Percentiles rank a stretch among this genome's conserved stretches.
Evolutionary conservation across 2,888 invertebrate genomes (phyloP).

Genomic region (Rugalucina vietnamica): DNA sequence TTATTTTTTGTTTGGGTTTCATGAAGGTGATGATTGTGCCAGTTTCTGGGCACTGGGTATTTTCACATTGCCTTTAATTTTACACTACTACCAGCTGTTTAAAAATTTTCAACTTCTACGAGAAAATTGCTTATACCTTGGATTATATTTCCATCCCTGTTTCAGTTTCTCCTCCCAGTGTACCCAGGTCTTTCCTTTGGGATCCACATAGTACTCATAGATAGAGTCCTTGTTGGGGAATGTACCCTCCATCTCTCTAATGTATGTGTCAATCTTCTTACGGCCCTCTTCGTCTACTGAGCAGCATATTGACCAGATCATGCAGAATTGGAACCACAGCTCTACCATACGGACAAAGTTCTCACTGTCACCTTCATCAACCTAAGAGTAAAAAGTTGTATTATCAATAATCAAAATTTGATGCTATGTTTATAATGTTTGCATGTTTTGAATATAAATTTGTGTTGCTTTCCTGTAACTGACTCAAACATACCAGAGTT

Average conservation of each 20-base stretch:
- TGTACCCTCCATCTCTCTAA: constrained; percentile 84
- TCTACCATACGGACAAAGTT: constrained; percentile 82
- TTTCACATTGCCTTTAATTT: too few relatives aligned
- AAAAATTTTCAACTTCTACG: too few relatives aligned
- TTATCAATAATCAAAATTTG: too few relatives aligned
- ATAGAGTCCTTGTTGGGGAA: constrained; percentile 95
- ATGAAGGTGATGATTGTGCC: too few relatives aligned
- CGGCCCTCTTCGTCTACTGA: constrained; percentile 84
- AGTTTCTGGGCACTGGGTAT: too few relatives aligned
- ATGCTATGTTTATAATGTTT: too few relatives aligned
- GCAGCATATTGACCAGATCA: constrained; percentile 84
- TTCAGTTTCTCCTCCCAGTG: constrained; percentile 93
- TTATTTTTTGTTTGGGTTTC: too few relatives aligned
- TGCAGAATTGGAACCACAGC: constrained; percentile 84
- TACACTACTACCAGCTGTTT: too few relatives aligned
- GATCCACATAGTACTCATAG: constrained; percentile 95
- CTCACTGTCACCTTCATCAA: constrained; percentile 80
- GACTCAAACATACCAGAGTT: too few relatives aligned
- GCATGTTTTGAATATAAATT: too few relatives aligned
- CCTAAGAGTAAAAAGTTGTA: too few relatives aligned
- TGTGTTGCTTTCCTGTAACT: too few relatives aligned
- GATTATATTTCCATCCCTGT: constrained; percentile 90
- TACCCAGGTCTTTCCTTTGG: constrained; percentile 88
- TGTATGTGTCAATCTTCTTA: constrained; percentile 84
- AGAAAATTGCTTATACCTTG: constrained; percentile 86